Conservation (phyloP, 2,113 vertebrate species). For the Indicator indicator region DNA sequence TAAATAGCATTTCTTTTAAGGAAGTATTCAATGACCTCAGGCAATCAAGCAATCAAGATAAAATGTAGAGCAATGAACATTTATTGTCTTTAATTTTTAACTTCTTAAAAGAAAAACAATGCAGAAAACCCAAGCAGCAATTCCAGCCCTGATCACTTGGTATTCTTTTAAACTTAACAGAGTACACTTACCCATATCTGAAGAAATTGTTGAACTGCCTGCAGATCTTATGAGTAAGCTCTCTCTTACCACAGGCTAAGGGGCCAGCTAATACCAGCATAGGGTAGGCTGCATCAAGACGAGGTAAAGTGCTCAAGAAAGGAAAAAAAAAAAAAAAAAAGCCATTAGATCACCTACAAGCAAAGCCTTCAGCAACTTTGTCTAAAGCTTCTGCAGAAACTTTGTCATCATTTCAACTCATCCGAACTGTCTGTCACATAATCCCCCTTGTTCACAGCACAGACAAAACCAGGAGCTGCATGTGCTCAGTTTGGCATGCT, state of each 20-base stretch:
- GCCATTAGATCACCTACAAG: neutral
- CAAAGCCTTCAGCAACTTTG: neutral
- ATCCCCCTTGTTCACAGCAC: rapidly evolving
- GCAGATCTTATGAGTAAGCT: slow-evolving; percentile 87
- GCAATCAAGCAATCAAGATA: neutral
- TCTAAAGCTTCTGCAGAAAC: neutral
- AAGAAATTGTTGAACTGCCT: slow-evolving; percentile 85
- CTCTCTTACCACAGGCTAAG: slow-evolving; percentile 85
- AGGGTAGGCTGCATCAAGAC: slow-evolving; percentile 83
- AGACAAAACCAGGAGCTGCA: neutral
- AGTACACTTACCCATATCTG: slow-evolving; percentile 84
- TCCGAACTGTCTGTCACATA: neutral
- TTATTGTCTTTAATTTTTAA: neutral
- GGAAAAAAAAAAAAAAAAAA: neutral
- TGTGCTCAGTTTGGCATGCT: neutral
- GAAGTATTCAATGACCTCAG: neutral
- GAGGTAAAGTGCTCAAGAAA: slow-evolving; percentile 82
- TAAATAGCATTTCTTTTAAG: neutral
- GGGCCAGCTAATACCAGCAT: slow-evolving; percentile 91
- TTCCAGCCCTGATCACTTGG: neutral
- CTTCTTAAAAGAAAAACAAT: neutral
- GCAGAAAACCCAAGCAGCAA: neutral
- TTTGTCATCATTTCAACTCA: neutral
- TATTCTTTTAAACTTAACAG: neutral
- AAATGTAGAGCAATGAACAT: neutral